Evolutionary conservation across 1,140 invertebrate species (phyloP).

Genomic region (Brachionus angularis): DNA sequence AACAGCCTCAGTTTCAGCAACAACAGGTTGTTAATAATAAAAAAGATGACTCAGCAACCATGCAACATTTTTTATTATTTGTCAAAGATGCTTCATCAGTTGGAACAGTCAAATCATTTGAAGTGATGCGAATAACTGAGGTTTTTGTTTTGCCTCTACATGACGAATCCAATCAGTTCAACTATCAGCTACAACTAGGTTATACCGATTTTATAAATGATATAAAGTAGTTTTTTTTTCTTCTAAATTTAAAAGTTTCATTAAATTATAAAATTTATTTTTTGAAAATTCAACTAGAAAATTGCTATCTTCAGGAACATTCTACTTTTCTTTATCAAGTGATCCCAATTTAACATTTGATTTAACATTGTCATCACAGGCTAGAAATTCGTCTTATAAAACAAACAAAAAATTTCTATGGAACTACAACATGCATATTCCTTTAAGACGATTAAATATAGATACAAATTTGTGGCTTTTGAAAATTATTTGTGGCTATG

Average conservation of each 20-base stretch:
- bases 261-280: too few species aligned
- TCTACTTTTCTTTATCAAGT: slow-evolving; percentile 26
- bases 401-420: slow-evolving; percentile 35
- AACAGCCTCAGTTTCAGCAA: not conserved
- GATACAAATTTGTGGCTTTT: slow-evolving; percentile 28
- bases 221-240: slow-evolving; percentile 3
- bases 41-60: not conserved
- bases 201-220: slow-evolving; percentile 14
- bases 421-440: slow-evolving; percentile 24
- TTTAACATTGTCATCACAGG: slow-evolving; percentile 15
- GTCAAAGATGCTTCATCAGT: slow-evolving; percentile 38
- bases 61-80: slow-evolving; percentile 29
- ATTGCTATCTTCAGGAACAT: slow-evolving; percentile 16
- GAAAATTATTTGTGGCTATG: slow-evolving; percentile 40
- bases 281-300: not conserved
- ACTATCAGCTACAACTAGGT: not conserved
- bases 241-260: not conserved
- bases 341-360: slow-evolving; percentile 2
- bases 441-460: slow-evolving; percentile 12
- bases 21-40: not conserved
- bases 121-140: slow-evolving; percentile 24
- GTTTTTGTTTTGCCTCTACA: slow-evolving; percentile 4
- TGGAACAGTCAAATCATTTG: slow-evolving; percentile 1
- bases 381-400: not conserved
- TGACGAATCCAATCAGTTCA: not conserved